Conservation (phyloP, 2,888 invertebrate genomes). For the Drosophila nr. perissopoda region DNA sequence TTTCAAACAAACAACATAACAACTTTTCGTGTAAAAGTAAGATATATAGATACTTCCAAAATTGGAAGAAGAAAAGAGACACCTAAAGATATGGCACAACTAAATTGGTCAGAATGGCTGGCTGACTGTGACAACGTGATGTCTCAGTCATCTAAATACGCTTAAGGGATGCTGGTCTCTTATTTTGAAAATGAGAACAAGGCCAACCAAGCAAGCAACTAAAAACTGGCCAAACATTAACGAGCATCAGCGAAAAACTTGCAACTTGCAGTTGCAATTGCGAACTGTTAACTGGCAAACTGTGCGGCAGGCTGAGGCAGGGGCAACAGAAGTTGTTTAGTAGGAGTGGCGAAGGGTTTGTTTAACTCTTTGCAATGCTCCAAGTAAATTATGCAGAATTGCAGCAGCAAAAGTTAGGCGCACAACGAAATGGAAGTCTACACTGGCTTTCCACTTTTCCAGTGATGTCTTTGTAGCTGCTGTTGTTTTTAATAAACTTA, state of each 20-base stretch:
- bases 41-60: slow-evolving; percentile 37
- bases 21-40: slow-evolving; percentile 34
- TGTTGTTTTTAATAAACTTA: slow-evolving; percentile 75
- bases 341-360: background rate
- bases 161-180: slow-evolving; percentile 39
- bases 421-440: slow-evolving; percentile 66
- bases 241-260: slow-evolving; percentile 74
- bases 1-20: slow-evolving; percentile 51
- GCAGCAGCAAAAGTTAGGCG: slow-evolving; percentile 70
- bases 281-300: slow-evolving; percentile 39
- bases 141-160: slow-evolving; percentile 28
- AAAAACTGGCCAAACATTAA: slow-evolving; percentile 69
- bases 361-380: slow-evolving; percentile 59
- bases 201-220: slow-evolving; percentile 20
- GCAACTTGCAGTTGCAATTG: slow-evolving; percentile 45
- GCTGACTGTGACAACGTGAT: slow-evolving; percentile 56
- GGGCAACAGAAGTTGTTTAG: background rate
- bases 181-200: slow-evolving; percentile 61
- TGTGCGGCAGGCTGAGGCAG: background rate
- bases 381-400: slow-evolving; percentile 76
- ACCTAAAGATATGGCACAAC: slow-evolving; percentile 31
- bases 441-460: slow-evolving; percentile 43
- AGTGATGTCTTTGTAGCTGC: slow-evolving; percentile 61
- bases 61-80: slow-evolving; percentile 15
- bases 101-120: slow-evolving; percentile 38